Evolutionary conservation across 2,888 invertebrate genomes (phyloP), one percentile per base, ranked within the genome.

Genomic region (Xestia xanthographa): DNA sequence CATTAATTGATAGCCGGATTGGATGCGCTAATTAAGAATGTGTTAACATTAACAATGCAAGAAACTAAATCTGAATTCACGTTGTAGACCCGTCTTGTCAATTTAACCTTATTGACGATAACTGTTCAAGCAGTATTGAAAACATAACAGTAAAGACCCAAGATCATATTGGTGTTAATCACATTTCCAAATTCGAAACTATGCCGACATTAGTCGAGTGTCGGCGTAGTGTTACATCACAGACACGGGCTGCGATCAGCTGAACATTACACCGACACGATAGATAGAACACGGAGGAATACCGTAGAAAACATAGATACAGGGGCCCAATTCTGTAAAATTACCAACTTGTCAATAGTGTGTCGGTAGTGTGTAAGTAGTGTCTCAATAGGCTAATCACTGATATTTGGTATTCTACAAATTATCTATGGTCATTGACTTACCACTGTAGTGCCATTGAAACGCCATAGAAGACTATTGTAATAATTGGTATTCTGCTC

Each of bases 151-250:
- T 70, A 66, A 69, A 72, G 53, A 66, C n/a, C 48, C 29, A 12
- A 75, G 38, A 81, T 62, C 22, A 34, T 43, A 72, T 69, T 63
- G 43, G 58, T 76, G 76, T 72, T 82, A 85, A 85, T 76, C 56
- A 66, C 66, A 71, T 68, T 73, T 82, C 77, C 77, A 82, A 72
- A 81, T 83, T 65, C 53, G 45, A 82, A 67, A 76, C 76, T 82
- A 43, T 38, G 48, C 67, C 69, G 77, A 67, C 72, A 73, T 72
- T 66, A 50, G 50, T 29, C 58, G 82, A 48, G 50, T 76, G 77
- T 73, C 72, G 77, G 69, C 72, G 69, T 58, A 45, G 5, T 29
- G 62, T 83, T 83, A 83, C 86, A 83, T 83, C 83, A 83, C 78
- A 60, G 72, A 85, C 66, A 71, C 60, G 69, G 62, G 17, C 50